Percentiles rank a stretch among this genome's conserved stretches.
Conservation (phyloP, 2,888 invertebrate genomes). For the Cremastinae sp. region DNA sequence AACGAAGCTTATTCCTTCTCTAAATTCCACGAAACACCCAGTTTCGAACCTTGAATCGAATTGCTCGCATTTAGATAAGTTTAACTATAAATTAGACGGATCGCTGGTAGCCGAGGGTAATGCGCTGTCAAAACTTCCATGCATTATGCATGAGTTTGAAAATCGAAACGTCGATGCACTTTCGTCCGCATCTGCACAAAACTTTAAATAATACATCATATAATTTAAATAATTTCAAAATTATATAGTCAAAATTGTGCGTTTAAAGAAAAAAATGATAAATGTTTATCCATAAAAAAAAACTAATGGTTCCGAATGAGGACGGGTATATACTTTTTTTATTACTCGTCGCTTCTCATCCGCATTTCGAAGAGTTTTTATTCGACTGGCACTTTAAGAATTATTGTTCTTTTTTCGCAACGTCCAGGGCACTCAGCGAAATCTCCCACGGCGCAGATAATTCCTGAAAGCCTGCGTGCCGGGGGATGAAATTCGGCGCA, state of each 20-base stretch:
- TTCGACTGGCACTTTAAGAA: slow-evolving; percentile 63
- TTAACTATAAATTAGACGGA: slow-evolving; percentile 80
- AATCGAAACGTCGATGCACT: slow-evolving; percentile 16
- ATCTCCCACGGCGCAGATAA: slow-evolving; percentile 41
- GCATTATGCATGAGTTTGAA: slow-evolving; percentile 7
- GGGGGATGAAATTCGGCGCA: slow-evolving; percentile 52
- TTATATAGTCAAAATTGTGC: no score
- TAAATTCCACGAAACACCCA: slow-evolving; percentile 39
- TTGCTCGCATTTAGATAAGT: slow-evolving; percentile 79
- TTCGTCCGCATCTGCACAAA: slow-evolving; percentile 41
- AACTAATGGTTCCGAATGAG: no score
- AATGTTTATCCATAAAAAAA: no score
- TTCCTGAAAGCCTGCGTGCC: slow-evolving; percentile 21
- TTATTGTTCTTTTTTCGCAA: slow-evolving; percentile 69
- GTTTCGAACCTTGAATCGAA: slow-evolving; percentile 58
- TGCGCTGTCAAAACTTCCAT: slow-evolving; percentile 74
- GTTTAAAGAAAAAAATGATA: no score
- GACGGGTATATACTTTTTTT: no score
- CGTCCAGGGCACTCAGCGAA: slow-evolving; percentile 30
- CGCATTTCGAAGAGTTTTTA: slow-evolving; percentile 28
- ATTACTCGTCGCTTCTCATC: no score
- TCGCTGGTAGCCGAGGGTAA: slow-evolving; percentile 79
- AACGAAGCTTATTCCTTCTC: slow-evolving; percentile 64
- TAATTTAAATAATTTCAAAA: no score
- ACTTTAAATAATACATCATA: no score